Percentiles rank a stretch among this genome's conserved stretches.
These are phyloP conservation scores for Tenthredo distinguenda DNA, from an alignment of 2,888 invertebrate genomes.

Conservation along the genomic window DNA sequence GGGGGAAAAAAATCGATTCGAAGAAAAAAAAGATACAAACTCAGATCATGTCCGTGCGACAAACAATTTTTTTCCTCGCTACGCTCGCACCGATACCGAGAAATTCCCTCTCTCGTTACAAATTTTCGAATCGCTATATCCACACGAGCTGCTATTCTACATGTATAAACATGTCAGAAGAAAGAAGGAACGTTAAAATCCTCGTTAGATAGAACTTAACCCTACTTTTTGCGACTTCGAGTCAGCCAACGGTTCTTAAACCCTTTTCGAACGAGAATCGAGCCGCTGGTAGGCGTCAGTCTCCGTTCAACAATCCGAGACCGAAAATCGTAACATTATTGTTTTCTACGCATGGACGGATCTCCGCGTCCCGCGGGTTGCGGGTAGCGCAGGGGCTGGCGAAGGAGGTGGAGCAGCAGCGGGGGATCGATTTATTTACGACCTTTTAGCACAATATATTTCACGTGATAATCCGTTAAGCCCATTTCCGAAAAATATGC, in stretches of 20 bases:
- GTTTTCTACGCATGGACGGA: background rate
- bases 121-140: conserved; percentile 24
- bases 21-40: conserved; percentile 22
- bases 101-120: background rate
- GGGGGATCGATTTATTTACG: conserved; percentile 21
- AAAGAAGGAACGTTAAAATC: too few species aligned
- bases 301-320: background rate
- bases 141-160: background rate
- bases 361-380: background rate
- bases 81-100: background rate
- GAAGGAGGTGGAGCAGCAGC: background rate
- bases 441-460: conserved; percentile 1
- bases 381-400: background rate
- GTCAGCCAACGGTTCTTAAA: too few species aligned
- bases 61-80: conserved; percentile 30
- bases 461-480: conserved; percentile 27
- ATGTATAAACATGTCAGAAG: background rate
- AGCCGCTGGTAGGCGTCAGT: background rate
- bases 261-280: too few species aligned
- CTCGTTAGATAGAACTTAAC: too few species aligned
- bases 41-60: conserved; percentile 9
- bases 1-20: background rate
- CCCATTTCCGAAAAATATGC: conserved; percentile 29
- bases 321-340: background rate
- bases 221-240: too few species aligned